Evolutionary conservation across 2,888 invertebrate species (phyloP), one percentile per base, ranked within the genome.

Genomic region (Eristalinus aeneus): DNA sequence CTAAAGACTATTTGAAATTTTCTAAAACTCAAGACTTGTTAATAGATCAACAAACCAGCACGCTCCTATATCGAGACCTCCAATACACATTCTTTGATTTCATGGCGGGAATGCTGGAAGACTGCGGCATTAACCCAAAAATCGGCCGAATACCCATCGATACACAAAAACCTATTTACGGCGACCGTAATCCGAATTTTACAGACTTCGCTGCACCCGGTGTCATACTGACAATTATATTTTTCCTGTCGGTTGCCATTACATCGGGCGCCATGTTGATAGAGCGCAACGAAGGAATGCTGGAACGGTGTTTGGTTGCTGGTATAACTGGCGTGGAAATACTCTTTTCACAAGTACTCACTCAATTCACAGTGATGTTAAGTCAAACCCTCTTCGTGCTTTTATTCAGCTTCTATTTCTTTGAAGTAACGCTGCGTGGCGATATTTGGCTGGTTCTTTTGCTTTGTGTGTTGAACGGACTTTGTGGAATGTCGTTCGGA

Each of bases 121-220:
- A 94, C 0, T 97, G 97, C 89, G 93, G 95, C 4, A 92, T 95
- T 56, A 95, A 96, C 84, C 94, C 94, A 0, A 94, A 94, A 87
- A 91, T 96, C 0, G 92, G 92, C 4, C 89, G 89, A 11, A 89
- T 93, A 8, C 93, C 93, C 0, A 88, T 93, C 60, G 91, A 96
- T 94, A 96, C 96, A 91, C 93, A 95, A 88, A 90, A 93, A 0
- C 97, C 97, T 0, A 93, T 97, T 61, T 97, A 96, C 89, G 97
- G 97, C 2, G 93, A 95, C 71, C 91, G 92, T 32, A 93, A 95
- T 72, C 97, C 98, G 0, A 97, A 97, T 90, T 98, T 98, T 90
- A 98, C 98, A 0, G 97, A 98, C 91, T 98, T 98, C 91, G 98
- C 98, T 80, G 98, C 98, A 1, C 98, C 98, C 1, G 98, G 98